These are phyloP conservation scores for Tenebrosternarchus preto DNA, from an alignment of 2,113 vertebrate genomes.

Conservation along the genomic window DNA sequence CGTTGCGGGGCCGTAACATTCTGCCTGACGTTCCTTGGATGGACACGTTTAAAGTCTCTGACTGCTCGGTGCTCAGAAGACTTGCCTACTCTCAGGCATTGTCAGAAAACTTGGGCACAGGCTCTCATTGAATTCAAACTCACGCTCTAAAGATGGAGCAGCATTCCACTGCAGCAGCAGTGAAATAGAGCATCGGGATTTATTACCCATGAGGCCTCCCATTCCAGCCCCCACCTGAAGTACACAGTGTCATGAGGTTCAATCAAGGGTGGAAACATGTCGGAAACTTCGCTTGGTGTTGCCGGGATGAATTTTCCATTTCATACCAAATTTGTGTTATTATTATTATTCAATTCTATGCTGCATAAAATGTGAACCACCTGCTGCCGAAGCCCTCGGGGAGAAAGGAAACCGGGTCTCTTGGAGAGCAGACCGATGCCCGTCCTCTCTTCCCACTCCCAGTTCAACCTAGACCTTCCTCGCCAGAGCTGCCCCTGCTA, in stretches of 20 bases:
- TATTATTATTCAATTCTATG: constrained; percentile 66
- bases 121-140: constrained; percentile 11
- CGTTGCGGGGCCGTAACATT: too few relatives aligned
- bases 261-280: constrained; percentile 63
- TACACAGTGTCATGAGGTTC: constrained; percentile 56
- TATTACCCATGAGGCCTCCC: constrained; percentile 33
- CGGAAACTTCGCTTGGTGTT: constrained; percentile 68
- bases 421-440: constrained; percentile 67
- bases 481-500: constrained; percentile 65
- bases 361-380: constrained; percentile 78
- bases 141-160: constrained; percentile 12
- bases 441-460: constrained; percentile 63
- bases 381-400: constrained; percentile 70
- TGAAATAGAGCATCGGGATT: constrained; percentile 38
- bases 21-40: too few relatives aligned
- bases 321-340: constrained; percentile 66
- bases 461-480: constrained; percentile 60
- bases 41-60: neutral
- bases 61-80: neutral
- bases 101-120: neutral
- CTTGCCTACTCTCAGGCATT: neutral
- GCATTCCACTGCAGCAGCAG: constrained; percentile 29
- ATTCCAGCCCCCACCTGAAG: constrained; percentile 46
- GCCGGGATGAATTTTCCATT: constrained; percentile 74
- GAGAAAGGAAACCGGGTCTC: constrained; percentile 65